Percentiles rank a stretch among this genome's conserved stretches.
Evolutionary conservation across 2,113 vertebrate genomes (phyloP).

Genomic region (Erythrolamprus reginae): DNA sequence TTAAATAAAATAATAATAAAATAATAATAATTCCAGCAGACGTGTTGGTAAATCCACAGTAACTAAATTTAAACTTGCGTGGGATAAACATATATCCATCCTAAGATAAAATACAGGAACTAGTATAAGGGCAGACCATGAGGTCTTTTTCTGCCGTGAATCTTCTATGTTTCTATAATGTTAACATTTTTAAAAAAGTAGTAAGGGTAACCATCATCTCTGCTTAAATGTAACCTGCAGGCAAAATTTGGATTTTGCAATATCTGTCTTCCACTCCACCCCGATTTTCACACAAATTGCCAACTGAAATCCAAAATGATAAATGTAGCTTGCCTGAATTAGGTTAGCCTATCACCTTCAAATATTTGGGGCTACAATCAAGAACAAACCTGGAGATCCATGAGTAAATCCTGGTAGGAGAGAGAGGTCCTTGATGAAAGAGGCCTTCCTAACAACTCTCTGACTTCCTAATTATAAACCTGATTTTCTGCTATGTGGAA

Average conservation of each 20-base stretch:
- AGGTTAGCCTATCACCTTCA: background rate
- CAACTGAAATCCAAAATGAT: background rate
- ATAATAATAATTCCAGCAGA: too few species aligned
- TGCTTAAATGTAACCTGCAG: background rate
- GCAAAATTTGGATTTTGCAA: background rate
- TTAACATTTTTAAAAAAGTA: background rate
- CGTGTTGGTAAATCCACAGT: too few species aligned
- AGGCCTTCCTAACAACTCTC: background rate
- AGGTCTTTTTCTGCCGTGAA: too few species aligned
- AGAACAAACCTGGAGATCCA: background rate
- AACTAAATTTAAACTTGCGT: too few species aligned
- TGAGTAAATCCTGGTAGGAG: background rate
- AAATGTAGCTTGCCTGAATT: background rate
- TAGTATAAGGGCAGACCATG: too few species aligned
- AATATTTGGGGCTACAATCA: background rate
- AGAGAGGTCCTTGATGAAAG: background rate
- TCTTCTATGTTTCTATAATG: too few species aligned
- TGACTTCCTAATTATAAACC: conserved; percentile 5
- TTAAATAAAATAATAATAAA: too few species aligned
- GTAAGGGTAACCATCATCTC: background rate
- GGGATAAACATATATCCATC: too few species aligned
- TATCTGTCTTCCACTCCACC: background rate
- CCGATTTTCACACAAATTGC: background rate
- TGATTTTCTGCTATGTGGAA: conserved; percentile 8
- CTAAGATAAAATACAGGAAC: too few species aligned